Conservation (phyloP, 2,797 vertebrate genomes). For the Morus bassanus region DNA sequence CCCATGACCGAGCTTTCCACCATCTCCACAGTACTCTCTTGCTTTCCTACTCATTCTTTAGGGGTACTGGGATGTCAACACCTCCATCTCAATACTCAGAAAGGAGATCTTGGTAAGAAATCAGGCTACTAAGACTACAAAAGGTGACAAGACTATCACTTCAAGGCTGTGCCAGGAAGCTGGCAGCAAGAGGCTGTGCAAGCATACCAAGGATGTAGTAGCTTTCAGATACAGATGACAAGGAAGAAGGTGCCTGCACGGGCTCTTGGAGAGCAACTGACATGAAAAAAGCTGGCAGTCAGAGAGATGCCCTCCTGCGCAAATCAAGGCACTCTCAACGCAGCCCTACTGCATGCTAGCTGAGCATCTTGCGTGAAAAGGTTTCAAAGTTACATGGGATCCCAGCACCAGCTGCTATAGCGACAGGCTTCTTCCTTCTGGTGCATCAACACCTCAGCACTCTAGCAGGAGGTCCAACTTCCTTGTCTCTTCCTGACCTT, state of each 20-base stretch:
- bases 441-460: accelerated
- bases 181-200: background rate
- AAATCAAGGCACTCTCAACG: background rate
- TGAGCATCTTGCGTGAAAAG: background rate
- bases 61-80: background rate
- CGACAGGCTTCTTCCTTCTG: background rate
- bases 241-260: background rate
- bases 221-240: background rate
- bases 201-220: background rate
- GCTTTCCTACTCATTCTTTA: background rate
- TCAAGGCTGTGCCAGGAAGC: background rate
- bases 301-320: background rate
- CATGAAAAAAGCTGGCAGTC: background rate
- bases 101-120: background rate
- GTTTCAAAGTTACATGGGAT: background rate
- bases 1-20: background rate
- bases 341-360: background rate
- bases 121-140: background rate
- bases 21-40: background rate
- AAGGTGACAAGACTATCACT: background rate
- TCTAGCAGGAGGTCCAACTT: background rate
- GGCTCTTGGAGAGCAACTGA: background rate
- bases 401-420: background rate
- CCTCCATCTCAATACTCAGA: background rate
- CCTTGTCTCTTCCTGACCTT: background rate